These are phyloP conservation scores for Grallaria varia DNA, from an alignment of 2,113 vertebrate genomes.

Conservation along the genomic window DNA sequence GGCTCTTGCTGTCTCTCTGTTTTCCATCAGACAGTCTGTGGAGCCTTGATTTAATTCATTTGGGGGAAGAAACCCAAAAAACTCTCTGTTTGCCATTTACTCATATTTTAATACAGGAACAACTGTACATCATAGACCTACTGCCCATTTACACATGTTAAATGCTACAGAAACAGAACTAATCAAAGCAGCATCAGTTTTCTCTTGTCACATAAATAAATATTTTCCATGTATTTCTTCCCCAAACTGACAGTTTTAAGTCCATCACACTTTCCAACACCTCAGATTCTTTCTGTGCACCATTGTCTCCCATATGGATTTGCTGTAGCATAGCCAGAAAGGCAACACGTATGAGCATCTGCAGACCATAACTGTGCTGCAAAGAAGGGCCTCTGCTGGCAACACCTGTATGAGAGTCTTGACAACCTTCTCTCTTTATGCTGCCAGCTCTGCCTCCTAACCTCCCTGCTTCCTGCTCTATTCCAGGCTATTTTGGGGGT, in stretches of 20 bases:
- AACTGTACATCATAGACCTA: not conserved
- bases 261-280: not conserved
- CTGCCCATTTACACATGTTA: not conserved
- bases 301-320: not conserved
- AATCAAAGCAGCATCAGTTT: not conserved
- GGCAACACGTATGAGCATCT: not conserved
- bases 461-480: not conserved
- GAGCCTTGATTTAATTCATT: not conserved
- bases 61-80: not conserved
- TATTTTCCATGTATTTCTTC: not conserved
- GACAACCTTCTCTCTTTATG: not conserved
- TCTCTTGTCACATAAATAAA: not conserved
- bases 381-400: not conserved
- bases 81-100: not conserved
- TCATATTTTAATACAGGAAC: not conserved
- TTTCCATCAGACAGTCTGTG: not conserved
- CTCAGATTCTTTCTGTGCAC: not conserved
- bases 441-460: not conserved
- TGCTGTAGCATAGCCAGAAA: not conserved
- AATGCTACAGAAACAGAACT: not conserved
- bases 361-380: not conserved
- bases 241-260: not conserved
- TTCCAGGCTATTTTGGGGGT: not conserved
- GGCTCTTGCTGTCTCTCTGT: not conserved
- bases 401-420: not conserved